Conservation (phyloP, 2,888 invertebrate species). For the Byasa hedistus region DNA sequence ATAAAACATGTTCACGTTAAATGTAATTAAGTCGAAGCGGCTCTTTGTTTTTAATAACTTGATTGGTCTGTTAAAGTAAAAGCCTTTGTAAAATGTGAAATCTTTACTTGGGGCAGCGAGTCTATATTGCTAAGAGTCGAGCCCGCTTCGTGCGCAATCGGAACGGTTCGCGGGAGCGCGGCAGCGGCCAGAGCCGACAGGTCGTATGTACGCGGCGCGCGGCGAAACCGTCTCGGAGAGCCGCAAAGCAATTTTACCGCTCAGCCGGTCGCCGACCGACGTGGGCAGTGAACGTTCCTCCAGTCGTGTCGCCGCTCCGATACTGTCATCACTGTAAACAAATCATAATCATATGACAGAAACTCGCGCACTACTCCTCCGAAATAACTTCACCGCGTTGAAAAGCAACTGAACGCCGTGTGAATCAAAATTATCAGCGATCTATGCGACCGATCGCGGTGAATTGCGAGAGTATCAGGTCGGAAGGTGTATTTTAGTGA, state of each 20-base stretch:
- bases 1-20: neutral
- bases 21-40: neutral
- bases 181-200: constrained; percentile 31
- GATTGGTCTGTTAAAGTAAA: constrained; percentile 7
- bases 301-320: constrained; percentile 27
- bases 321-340: constrained; percentile 59
- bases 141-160: constrained; percentile 51
- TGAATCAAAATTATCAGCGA: constrained; percentile 29
- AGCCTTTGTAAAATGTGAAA: constrained; percentile 20
- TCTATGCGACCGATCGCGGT: constrained; percentile 60
- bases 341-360: constrained; percentile 54
- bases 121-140: constrained; percentile 31
- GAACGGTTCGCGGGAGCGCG: constrained; percentile 43
- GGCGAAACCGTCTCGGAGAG: constrained; percentile 43
- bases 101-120: constrained; percentile 31
- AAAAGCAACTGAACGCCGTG: constrained; percentile 38
- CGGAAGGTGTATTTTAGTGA: constrained; percentile 53
- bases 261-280: constrained; percentile 43
- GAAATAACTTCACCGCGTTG: constrained; percentile 51
- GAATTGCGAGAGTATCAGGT: constrained; percentile 59
- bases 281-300: constrained; percentile 32
- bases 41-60: constrained; percentile 10
- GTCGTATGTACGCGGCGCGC: constrained; percentile 46
- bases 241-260: constrained; percentile 30
- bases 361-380: constrained; percentile 55